phyloP scores from a whole-genome alignment of 2,888 invertebrate species.

The Aelia acuminata region DNA sequence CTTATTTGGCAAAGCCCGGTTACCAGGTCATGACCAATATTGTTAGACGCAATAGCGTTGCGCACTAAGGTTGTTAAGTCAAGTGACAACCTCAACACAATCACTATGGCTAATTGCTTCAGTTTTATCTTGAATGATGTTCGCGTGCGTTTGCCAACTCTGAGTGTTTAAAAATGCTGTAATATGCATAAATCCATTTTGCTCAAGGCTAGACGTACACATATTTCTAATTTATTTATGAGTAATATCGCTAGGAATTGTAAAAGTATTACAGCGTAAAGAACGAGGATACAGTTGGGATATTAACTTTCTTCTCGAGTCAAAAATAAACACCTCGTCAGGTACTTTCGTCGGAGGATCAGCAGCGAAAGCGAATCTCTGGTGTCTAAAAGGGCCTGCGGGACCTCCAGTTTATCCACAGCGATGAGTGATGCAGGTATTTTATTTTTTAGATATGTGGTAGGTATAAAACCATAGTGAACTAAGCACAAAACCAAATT shows the following conservation, averaged over 20 bases:
- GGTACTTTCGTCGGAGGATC: background rate
- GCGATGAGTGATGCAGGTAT: no score
- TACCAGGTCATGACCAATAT: background rate
- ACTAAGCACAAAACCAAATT: no score
- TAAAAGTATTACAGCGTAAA: no score
- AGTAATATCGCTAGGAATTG: no score
- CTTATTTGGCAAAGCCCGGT: background rate
- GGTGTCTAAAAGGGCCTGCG: background rate
- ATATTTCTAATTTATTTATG: no score
- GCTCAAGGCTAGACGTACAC: no score
- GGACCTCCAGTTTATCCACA: no score
- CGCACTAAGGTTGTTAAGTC: background rate
- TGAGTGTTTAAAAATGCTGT: background rate
- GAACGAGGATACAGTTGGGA: background rate
- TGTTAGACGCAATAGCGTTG: background rate
- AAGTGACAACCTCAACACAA: constrained; percentile 1
- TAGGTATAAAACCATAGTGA: no score
- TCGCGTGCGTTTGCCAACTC: background rate
- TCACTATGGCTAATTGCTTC: background rate
- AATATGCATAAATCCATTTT: background rate
- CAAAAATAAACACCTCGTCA: constrained; percentile 6
- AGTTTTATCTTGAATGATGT: background rate
- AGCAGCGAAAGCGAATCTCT: background rate
- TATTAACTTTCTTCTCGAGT: background rate
- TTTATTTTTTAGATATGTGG: no score